Percentiles rank a stretch among this genome's conserved stretches.
Conservation (phyloP, 2,888 invertebrate genomes). For the Brenthis hecate region DNA sequence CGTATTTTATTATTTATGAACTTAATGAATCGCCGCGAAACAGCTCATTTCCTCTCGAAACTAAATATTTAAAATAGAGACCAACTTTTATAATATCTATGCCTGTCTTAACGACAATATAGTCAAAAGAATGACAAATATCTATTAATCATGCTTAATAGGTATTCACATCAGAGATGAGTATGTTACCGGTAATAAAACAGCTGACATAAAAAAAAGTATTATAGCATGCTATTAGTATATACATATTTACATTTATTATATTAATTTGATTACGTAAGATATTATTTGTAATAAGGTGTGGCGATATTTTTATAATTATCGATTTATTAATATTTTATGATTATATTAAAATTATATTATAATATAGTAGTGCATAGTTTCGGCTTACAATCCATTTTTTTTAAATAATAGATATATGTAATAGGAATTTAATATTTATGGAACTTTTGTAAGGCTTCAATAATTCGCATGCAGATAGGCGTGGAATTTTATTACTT, state of each 20-base stretch:
- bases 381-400: not conserved
- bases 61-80: conserved; percentile 31
- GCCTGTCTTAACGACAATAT: conserved; percentile 35
- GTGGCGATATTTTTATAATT: conserved; percentile 31
- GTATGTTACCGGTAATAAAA: conserved; percentile 48
- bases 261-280: conserved; percentile 50
- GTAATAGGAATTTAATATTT: not conserved
- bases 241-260: conserved; percentile 48
- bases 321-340: conserved; percentile 13
- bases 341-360: not conserved
- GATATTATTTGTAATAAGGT: conserved; percentile 39
- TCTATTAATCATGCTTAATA: conserved; percentile 50
- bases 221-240: conserved; percentile 48
- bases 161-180: conserved; percentile 45
- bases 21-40: conserved; percentile 25
- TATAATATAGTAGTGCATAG: not conserved
- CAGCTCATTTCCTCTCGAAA: conserved; percentile 30
- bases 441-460: not conserved
- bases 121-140: conserved; percentile 54
- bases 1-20: conserved; percentile 36
- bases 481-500: conserved; percentile 32
- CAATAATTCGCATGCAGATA: conserved; percentile 14
- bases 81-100: conserved; percentile 28
- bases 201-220: conserved; percentile 52
- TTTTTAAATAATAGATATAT: no score